phyloP scores from a whole-genome alignment of 2,113 vertebrate genomes.

The Tetrax tetrax region DNA sequence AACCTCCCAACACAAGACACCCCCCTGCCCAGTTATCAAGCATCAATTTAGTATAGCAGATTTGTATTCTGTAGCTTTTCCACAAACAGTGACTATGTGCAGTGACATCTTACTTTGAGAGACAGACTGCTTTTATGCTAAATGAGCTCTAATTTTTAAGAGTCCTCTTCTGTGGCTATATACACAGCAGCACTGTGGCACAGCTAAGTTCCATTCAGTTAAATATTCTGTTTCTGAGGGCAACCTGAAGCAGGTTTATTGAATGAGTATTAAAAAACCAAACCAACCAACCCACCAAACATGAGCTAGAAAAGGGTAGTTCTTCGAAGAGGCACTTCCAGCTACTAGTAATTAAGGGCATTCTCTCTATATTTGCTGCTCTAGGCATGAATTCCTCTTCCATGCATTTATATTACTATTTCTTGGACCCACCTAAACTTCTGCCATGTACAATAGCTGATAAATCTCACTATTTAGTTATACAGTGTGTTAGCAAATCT shows the following conservation, averaged over 20 bases:
- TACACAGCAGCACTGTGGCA: not conserved
- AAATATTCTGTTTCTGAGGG: not conserved
- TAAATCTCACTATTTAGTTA: not conserved
- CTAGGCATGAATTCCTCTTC: not conserved
- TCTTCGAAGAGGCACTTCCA: not conserved
- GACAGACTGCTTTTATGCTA: not conserved
- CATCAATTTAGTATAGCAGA: not conserved
- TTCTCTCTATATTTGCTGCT: not conserved
- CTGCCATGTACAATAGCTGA: not conserved
- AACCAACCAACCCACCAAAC: not conserved
- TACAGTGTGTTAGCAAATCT: not conserved
- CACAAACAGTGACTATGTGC: not conserved
- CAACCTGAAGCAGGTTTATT: not conserved
- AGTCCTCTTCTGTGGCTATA: not conserved
- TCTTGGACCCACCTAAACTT: not conserved
- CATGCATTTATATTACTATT: not conserved
- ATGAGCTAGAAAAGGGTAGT: accelerated
- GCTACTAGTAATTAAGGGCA: not conserved
- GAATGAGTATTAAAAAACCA: not conserved
- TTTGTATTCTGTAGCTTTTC: not conserved
- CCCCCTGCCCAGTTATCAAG: not conserved
- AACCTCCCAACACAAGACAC: not conserved
- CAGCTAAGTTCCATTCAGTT: not conserved
- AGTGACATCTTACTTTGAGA: not conserved
- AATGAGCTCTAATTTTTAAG: not conserved